Conservation (phyloP, 35 echinoderm and acorn worm species). For the Holothuria glaberrima region DNA sequence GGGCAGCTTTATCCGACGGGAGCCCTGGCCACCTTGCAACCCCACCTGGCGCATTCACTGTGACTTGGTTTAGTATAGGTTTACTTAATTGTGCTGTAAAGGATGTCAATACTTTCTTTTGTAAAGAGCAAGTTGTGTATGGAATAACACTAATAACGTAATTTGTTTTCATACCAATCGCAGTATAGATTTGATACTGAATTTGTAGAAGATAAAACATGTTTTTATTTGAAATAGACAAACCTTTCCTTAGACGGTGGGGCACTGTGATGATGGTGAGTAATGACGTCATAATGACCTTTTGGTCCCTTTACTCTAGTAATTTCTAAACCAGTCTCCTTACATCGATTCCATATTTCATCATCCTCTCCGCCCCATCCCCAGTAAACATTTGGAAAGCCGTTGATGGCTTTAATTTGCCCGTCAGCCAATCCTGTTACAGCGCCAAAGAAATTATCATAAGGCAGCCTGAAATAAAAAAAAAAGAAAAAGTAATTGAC, state of each 20-base stretch:
- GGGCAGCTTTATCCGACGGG: too few relatives aligned
- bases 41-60: too few relatives aligned
- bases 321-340: slow-evolving; percentile 60
- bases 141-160: too few relatives aligned
- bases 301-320: slow-evolving; percentile 58
- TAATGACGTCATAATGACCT: slow-evolving; percentile 89
- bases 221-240: too few relatives aligned
- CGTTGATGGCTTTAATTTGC: slow-evolving; percentile 83
- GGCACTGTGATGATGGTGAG: slow-evolving; percentile 82
- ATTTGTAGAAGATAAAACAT: too few relatives aligned
- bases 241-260: slow-evolving; percentile 73
- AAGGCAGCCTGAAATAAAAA: slow-evolving; percentile 69
- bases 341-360: slow-evolving; percentile 84
- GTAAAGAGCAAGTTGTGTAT: too few relatives aligned
- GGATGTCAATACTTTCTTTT: too few relatives aligned
- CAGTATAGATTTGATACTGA: too few relatives aligned
- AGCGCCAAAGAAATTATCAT: slow-evolving; percentile 81
- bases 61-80: too few relatives aligned
- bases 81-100: too few relatives aligned
- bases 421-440: slow-evolving; percentile 77
- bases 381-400: slow-evolving; percentile 96
- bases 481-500: not conserved
- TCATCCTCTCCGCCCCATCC: slow-evolving; percentile 97
- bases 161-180: too few relatives aligned
- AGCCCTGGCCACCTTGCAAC: too few relatives aligned